Conservation (phyloP, 2,113 vertebrate genomes). For the Prionailurus viverrinus region DNA sequence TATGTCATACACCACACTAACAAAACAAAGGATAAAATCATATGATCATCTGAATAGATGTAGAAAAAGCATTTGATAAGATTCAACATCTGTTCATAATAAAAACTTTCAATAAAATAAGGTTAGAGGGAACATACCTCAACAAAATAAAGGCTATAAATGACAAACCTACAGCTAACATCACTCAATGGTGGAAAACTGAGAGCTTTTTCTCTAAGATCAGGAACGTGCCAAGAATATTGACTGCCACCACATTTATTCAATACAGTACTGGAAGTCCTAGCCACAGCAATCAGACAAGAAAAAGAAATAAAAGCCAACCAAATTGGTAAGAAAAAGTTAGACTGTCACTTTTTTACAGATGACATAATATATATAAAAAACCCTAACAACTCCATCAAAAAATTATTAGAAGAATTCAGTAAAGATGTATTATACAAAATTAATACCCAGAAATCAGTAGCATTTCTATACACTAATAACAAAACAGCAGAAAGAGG, state of each 20-base stretch:
- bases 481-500: background rate
- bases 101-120: background rate
- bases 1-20: background rate
- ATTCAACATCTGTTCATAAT: background rate
- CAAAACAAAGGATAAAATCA: background rate
- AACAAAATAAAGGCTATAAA: background rate
- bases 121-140: background rate
- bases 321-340: background rate
- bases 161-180: background rate
- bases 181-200: background rate
- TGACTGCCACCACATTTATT: background rate
- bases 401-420: background rate
- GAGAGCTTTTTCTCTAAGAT: background rate
- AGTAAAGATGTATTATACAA: background rate
- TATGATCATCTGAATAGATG: background rate
- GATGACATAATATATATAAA: background rate
- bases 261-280: background rate
- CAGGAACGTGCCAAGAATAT: background rate
- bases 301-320: background rate
- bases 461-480: background rate
- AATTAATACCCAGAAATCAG: background rate
- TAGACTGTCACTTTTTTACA: background rate
- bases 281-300: background rate
- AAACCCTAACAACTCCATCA: background rate
- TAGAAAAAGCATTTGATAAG: background rate